A percentile compares a stretch with the other conserved stretches of the same genome.
Evolutionary conservation across 2,888 invertebrate species (phyloP).

Genomic region (Galerucella calmariensis): DNA sequence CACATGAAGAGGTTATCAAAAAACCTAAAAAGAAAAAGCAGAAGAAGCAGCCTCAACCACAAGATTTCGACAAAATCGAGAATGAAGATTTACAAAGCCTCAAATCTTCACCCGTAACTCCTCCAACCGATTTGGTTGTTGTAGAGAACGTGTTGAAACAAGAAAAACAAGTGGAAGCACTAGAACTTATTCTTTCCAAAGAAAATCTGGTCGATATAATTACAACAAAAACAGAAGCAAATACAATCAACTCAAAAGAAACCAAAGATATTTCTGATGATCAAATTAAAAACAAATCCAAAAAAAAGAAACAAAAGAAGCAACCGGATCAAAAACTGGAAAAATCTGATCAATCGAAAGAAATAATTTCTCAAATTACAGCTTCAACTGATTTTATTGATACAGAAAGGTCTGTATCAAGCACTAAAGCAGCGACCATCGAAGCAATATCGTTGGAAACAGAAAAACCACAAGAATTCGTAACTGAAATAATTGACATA

Average conservation of each 20-base stretch:
- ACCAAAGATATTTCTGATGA: neutral
- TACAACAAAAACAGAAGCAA: neutral
- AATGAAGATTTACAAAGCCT: neutral
- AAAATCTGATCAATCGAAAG: neutral
- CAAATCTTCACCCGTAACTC: neutral
- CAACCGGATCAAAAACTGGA: neutral
- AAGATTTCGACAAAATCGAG: neutral
- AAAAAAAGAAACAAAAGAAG: constrained; percentile 22
- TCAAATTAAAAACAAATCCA: neutral
- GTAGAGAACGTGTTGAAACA: neutral
- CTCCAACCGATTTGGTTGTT: neutral
- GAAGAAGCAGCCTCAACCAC: constrained; percentile 6
- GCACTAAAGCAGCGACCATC: neutral
- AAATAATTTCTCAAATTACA: constrained; percentile 3
- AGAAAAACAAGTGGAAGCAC: neutral
- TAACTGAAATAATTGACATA: neutral
- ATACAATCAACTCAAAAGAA: neutral
- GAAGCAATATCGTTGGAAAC: neutral
- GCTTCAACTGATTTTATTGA: neutral
- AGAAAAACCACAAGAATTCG: constrained; percentile 17
- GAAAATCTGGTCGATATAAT: too few species aligned
- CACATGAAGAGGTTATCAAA: constrained; percentile 8
- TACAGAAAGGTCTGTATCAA: neutral
- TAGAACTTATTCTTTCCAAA: too few species aligned
- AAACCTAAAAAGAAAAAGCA: constrained; percentile 41